Base-by-base conservation (phyloP, 1,140 invertebrate species). In the Microplitis mediator region DNA sequence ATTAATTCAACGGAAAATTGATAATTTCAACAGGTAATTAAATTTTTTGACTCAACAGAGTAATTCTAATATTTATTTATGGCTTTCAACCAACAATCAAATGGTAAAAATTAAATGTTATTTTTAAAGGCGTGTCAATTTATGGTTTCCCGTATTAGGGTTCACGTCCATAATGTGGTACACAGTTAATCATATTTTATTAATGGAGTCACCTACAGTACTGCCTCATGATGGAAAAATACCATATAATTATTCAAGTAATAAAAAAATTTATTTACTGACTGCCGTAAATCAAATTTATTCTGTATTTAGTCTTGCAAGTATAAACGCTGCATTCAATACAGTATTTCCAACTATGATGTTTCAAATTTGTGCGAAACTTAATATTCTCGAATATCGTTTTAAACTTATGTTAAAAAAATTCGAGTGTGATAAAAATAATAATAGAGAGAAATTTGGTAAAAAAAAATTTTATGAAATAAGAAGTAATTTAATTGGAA, bases 301-400 rank as follows among this genome's bases (percentile, higher is more conserved):
- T 31, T 16, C 56, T 31, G 56, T 58, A 9, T 23, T 58, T 3
- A 23, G 56, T 23, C 14, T 31, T 23, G 56, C 56, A 8, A 23
- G 14, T 31, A 23, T 62, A 5, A 36, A 62, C 13, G 60, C 35
- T 5, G 60, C 60, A n/a, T 62, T 62, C 34, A 34, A 31, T n/a
- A 31, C 60, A 13, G n/a, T 62, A 4, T 62, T 62, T 62, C 60
- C 60, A n/a, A 36, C 31, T 4, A n/a, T 62, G 2, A 35, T 62
- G 60, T 3, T 62, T 14, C 60, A 62, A 62, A 36, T 62, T 62
- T 62, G 60, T 35, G 60, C 60, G 1, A 62, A 62, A 62, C 32
- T 62, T 31, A 62, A 62, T 31, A 62, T 62, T 5, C 60, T 62
- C 9, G 13, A 31, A 35, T 34, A 35, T 62, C 60, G 60, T 35